phyloP scores from a whole-genome alignment of 2,888 invertebrate genomes.

The Dugesia japonica region DNA sequence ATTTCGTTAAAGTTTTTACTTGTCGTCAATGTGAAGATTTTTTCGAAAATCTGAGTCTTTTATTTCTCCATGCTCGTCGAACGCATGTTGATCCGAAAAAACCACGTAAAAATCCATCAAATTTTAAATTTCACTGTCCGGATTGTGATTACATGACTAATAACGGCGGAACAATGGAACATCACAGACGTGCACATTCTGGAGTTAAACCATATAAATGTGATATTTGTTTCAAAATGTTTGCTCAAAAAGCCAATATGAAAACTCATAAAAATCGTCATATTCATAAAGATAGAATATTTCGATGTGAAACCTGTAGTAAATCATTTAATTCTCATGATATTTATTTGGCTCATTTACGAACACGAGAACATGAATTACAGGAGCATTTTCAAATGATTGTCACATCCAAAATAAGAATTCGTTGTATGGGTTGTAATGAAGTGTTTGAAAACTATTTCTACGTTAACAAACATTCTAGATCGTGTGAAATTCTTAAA shows the following conservation, averaged over 20 bases:
- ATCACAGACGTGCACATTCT: slow-evolving; percentile 31
- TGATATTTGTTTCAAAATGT: slow-evolving; percentile 31
- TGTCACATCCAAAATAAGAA: slow-evolving; percentile 26
- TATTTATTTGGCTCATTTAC: slow-evolving; percentile 33
- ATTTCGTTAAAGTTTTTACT: slow-evolving; percentile 33
- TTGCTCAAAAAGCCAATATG: slow-evolving; percentile 35
- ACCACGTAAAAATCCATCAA: slow-evolving; percentile 31
- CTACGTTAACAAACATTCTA: slow-evolving; percentile 33
- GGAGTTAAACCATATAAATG: slow-evolving; percentile 28
- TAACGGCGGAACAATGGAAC: slow-evolving; percentile 35
- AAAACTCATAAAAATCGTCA: slow-evolving; percentile 32
- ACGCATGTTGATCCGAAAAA: slow-evolving; percentile 35
- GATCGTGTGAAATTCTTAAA: slow-evolving; percentile 30
- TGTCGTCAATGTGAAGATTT: slow-evolving; percentile 35
- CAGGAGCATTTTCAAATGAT: slow-evolving; percentile 35
- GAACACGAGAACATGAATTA: slow-evolving; percentile 33
- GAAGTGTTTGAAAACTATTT: slow-evolving; percentile 32
- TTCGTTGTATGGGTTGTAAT: slow-evolving; percentile 30
- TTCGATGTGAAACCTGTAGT: slow-evolving; percentile 34
- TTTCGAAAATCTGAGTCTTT: slow-evolving; percentile 33
- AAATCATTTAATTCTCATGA: slow-evolving; percentile 34
- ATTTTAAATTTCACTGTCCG: slow-evolving; percentile 33
- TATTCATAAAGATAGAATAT: slow-evolving; percentile 32
- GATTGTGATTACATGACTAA: slow-evolving; percentile 35
- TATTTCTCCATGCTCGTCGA: slow-evolving; percentile 35